Evolutionary conservation across 2,888 invertebrate genomes (phyloP), one percentile per base, ranked within the genome.

Genomic region (Rotaria sp.): DNA sequence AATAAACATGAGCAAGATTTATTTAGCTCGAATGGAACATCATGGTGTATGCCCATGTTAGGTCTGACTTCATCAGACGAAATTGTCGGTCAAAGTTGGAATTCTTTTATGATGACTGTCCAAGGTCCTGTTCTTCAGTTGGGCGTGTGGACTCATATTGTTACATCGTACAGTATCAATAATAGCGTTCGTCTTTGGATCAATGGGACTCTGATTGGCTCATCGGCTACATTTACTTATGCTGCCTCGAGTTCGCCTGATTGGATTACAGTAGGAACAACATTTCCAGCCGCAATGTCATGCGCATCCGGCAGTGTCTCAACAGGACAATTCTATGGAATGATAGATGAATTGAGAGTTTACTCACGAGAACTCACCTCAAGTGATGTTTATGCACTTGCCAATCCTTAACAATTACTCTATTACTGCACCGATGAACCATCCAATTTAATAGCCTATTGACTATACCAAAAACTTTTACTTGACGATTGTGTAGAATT

Each of bases 261-360:
- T 21, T 2, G 4, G 26, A 67, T 67, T 10, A 67, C 67, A 67
- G 0, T 67, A 1, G 67, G 26, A 26, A 15, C 15, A 3, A 0
- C 18, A 26, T 67, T 67, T 1, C 35, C 30, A 21, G 35, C 5
- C 1, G 0, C 4, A 35, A 3, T 0, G 7, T 0, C 1, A 1
- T 67, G 67, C 15, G 30, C 30, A 1, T 0, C 1, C 5, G 30
- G 30, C 21, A 13, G 0, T 7, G 7, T 67, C 3, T 2, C 3
- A 0, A 18, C 3, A 7, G 67, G 67, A 35, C 67, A 67, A 21
- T 67, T 67, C 7, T 67, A 67, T 67, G 67, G 67, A 7, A 35
- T 35, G 26, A 67, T 67, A 0, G 67, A 67, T 67, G 67, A 67
- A 35, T 35, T 67, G 8, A 67, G 35, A 35, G 7, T 67, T 0